phyloP scores from a whole-genome alignment of 2,797 vertebrate genomes.

The Coluber constrictor region DNA sequence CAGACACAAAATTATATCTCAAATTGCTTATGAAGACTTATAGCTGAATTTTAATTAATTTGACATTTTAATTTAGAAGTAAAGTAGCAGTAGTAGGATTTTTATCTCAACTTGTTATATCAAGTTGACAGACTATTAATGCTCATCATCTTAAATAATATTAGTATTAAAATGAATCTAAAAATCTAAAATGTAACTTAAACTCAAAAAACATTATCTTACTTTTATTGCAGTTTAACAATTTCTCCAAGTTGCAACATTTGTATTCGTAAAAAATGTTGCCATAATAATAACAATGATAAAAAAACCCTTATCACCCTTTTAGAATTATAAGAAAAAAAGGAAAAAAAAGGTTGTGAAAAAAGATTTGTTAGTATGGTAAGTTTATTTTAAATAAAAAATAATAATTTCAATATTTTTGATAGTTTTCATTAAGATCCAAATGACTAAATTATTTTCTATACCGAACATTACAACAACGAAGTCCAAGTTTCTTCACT shows the following conservation, averaged over 20 bases:
- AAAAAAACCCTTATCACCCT: neutral
- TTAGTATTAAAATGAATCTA: constrained; percentile 69
- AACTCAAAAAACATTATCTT: constrained; percentile 63
- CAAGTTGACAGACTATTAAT: constrained; percentile 56
- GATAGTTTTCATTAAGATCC: neutral
- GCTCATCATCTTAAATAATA: constrained; percentile 71
- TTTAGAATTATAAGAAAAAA: neutral
- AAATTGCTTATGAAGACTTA: constrained; percentile 62
- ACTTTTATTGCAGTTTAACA: constrained; percentile 38
- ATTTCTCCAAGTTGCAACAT: neutral
- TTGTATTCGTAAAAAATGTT: neutral
- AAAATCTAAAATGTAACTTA: constrained; percentile 53
- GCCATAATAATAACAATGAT: neutral
- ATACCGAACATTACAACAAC: neutral
- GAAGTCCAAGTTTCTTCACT: neutral
- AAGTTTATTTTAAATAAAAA: neutral
- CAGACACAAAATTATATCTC: constrained; percentile 68
- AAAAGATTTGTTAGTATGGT: neutral
- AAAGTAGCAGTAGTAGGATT: constrained; percentile 70
- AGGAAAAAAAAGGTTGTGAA: neutral
- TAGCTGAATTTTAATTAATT: constrained; percentile 56
- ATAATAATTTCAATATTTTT: neutral
- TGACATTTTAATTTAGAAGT: constrained; percentile 74
- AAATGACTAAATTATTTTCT: neutral
- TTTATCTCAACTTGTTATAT: constrained; percentile 70